phyloP scores from a whole-genome alignment of 2,113 vertebrate species.

The Trichechus manatus region DNA sequence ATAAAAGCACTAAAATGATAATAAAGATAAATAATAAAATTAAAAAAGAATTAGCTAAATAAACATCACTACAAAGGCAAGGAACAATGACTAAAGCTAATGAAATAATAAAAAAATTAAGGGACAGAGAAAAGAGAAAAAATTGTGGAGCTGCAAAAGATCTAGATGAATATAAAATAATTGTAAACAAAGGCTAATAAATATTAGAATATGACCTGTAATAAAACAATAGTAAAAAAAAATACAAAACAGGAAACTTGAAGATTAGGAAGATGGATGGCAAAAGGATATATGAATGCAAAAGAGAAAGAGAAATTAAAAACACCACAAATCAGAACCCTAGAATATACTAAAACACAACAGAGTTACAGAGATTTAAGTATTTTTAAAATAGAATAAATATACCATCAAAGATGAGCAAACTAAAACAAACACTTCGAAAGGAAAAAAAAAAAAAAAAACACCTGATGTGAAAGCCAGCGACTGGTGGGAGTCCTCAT shows the following conservation, averaged over 20 bases:
- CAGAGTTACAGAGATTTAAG: not conserved
- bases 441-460: not conserved
- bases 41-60: not conserved
- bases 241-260: not conserved
- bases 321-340: not conserved
- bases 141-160: not conserved
- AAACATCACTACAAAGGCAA: not conserved
- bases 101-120: not conserved
- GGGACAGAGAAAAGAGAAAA: not conserved
- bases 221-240: not conserved
- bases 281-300: not conserved
- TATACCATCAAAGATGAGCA: not conserved
- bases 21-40: not conserved
- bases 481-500: not conserved
- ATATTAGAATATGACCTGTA: not conserved
- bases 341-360: not conserved
- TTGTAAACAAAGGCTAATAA: not conserved
- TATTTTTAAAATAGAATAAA: not conserved
- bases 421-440: conserved; percentile 32
- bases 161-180: not conserved
- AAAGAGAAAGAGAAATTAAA: not conserved
- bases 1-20: not conserved
- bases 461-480: not conserved
- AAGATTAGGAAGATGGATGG: not conserved
- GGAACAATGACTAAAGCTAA: not conserved